These are phyloP conservation scores for Mizuhopecten yessoensis DNA, from an alignment of 1,140 invertebrate genomes.

Conservation along the genomic window DNA sequence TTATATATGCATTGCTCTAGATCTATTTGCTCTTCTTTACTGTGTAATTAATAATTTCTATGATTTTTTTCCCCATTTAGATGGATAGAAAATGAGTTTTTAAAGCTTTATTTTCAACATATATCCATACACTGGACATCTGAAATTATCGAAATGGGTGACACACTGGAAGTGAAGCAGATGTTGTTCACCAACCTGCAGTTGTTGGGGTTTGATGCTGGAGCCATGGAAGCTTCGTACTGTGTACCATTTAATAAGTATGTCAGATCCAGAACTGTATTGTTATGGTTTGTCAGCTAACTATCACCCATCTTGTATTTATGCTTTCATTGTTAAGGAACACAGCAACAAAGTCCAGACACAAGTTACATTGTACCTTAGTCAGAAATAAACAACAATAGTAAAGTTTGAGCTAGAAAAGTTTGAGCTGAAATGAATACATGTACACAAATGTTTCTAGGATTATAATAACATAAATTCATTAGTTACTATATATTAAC, in stretches of 20 bases:
- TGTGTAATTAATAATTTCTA: too few species aligned
- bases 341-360: too few species aligned
- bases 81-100: neutral
- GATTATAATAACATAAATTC: too few species aligned
- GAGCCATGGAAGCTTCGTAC: conserved; percentile 71
- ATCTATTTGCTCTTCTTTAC: too few species aligned
- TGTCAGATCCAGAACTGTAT: conserved; percentile 42
- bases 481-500: too few species aligned
- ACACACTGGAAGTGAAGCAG: conserved; percentile 69
- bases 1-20: too few species aligned
- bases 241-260: conserved; percentile 80
- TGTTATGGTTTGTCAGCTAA: neutral
- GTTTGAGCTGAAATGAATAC: too few species aligned
- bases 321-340: too few species aligned
- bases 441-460: too few species aligned
- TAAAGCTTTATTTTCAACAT: neutral
- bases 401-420: too few species aligned
- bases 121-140: neutral
- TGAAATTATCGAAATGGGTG: conserved; percentile 48
- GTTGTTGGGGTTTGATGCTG: conserved; percentile 77
- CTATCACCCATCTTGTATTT: neutral
- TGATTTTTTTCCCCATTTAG: neutral
- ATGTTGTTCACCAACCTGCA: conserved; percentile 79
- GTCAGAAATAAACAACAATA: too few species aligned
- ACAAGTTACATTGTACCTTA: too few species aligned